These are phyloP conservation scores for Galleria mellonella DNA, from an alignment of 1,140 invertebrate genomes.

Conservation along the genomic window DNA sequence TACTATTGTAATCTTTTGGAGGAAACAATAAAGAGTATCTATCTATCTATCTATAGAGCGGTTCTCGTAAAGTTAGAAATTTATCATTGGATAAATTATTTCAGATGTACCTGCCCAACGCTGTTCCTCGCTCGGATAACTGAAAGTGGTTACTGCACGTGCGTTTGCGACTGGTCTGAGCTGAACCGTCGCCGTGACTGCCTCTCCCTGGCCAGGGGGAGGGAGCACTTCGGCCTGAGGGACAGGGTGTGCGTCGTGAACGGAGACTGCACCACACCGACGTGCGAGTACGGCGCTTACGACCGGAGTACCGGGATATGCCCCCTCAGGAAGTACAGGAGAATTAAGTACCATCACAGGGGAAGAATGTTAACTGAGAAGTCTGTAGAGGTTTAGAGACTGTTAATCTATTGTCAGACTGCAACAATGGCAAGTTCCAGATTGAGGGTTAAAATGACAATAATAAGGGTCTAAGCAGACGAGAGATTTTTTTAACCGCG, in stretches of 20 bases:
- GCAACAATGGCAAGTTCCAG: no score
- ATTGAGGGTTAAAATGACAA: no score
- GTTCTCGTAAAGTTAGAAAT: no score
- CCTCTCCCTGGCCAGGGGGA: slow-evolving; percentile 79
- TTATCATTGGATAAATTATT: slow-evolving; percentile 12
- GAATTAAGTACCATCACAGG: slow-evolving; percentile 22
- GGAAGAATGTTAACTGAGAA: slow-evolving; percentile 22
- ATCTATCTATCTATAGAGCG: no score
- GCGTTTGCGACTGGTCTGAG: slow-evolving; percentile 77
- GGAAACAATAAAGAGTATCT: no score
- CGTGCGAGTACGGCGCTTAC: slow-evolving; percentile 82
- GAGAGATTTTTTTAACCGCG: no score
- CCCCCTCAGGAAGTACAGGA: slow-evolving; percentile 68
- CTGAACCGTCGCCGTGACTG: slow-evolving; percentile 78
- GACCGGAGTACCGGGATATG: slow-evolving; percentile 78
- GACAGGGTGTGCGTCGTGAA: slow-evolving; percentile 82
- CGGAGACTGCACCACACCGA: slow-evolving; percentile 77
- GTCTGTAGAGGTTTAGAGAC: slow-evolving; percentile 11
- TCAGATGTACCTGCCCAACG: slow-evolving; percentile 84
- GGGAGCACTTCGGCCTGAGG: slow-evolving; percentile 79
- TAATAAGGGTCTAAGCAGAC: no score
- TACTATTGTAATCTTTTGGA: no score
- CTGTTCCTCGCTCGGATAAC: slow-evolving; percentile 77
- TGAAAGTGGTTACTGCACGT: slow-evolving; percentile 77
- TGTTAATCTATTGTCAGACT: slow-evolving; percentile 1